Evolutionary conservation across 2,888 invertebrate species (phyloP).

Genomic region (Gibbula magus): DNA sequence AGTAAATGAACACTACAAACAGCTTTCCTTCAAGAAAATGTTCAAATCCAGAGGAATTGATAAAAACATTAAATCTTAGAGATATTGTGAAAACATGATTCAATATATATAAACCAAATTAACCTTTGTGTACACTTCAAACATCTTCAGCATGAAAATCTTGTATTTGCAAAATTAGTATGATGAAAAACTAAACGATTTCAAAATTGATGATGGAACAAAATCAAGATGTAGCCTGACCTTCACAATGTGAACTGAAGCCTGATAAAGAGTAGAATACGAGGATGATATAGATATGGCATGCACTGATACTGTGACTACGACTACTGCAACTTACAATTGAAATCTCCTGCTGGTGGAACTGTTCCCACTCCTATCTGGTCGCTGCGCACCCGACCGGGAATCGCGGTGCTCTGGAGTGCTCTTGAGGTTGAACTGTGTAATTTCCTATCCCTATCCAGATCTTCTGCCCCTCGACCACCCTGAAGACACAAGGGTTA

Average conservation of each 20-base stretch:
- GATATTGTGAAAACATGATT: no score
- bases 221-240: not conserved
- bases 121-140: no score
- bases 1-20: no score
- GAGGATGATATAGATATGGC: not conserved
- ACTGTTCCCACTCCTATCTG: conserved; percentile 63
- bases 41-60: no score
- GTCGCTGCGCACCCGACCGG: conserved; percentile 60
- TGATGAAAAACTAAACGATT: no score
- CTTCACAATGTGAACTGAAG: not conserved
- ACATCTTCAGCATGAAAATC: no score
- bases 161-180: no score
- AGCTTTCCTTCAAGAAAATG: no score
- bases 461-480: conserved; percentile 66
- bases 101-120: no score
- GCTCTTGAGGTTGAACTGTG: conserved; percentile 71
- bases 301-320: not conserved
- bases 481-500: conserved; percentile 55
- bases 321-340: conserved; percentile 60
- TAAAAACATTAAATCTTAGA: no score
- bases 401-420: conserved; percentile 68
- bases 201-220: no score
- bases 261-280: no score
- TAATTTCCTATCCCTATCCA: conserved; percentile 65
- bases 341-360: conserved; percentile 67